Conservation (phyloP, 1,140 invertebrate species). For the Atta cephalotes region DNA sequence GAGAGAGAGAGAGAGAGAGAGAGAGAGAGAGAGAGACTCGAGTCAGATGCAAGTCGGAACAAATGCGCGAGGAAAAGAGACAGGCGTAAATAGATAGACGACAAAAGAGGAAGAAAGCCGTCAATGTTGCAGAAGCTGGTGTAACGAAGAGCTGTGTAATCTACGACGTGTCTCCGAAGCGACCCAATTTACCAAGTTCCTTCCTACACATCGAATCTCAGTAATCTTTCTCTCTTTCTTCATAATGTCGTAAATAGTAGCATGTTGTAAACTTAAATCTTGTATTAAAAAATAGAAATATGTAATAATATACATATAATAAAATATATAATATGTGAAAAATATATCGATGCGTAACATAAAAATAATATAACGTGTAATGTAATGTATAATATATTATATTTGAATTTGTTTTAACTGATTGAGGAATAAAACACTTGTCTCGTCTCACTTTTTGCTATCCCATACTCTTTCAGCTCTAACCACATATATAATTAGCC, state of each 20-base stretch:
- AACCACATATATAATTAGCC: background rate
- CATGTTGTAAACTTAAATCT: background rate
- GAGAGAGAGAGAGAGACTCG: background rate
- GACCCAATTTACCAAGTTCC: slow-evolving; percentile 78
- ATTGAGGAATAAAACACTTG: background rate
- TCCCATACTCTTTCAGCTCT: too few relatives aligned
- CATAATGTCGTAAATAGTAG: background rate
- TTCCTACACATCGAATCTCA: slow-evolving; percentile 69
- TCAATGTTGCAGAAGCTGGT: slow-evolving; percentile 45
- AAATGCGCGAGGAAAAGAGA: slow-evolving; percentile 37
- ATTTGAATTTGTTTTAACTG: background rate
- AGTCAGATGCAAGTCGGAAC: slow-evolving; percentile 25
- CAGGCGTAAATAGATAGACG: background rate
- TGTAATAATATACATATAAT: background rate
- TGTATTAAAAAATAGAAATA: background rate
- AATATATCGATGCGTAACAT: background rate
- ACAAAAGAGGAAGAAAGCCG: slow-evolving; percentile 28
- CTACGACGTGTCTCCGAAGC: slow-evolving; percentile 75
- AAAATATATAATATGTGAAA: background rate
- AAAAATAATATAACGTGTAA: background rate
- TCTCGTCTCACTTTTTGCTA: background rate
- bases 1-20: background rate
- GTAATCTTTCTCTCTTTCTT: background rate
- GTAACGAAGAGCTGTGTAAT: slow-evolving; percentile 76
- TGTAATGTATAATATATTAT: background rate